A percentile compares a stretch with the other conserved stretches of the same genome.
phyloP scores from a whole-genome alignment of 1,140 invertebrate species.

The Eupristina koningsbergeri region DNA sequence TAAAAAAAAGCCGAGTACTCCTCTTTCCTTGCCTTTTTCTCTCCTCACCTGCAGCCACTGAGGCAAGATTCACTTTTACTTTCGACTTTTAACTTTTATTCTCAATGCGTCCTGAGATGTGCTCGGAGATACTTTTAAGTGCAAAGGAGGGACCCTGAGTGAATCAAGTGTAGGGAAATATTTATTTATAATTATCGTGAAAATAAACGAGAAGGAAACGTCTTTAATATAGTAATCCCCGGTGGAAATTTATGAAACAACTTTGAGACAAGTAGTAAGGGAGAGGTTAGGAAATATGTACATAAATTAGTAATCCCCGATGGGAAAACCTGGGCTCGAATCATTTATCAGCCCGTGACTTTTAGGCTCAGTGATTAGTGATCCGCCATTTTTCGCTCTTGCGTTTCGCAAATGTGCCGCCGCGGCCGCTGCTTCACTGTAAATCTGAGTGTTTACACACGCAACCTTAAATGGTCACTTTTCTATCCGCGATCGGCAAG shows the following conservation, averaged over 20 bases:
- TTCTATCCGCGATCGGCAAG: slow-evolving; percentile 9
- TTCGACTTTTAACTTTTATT: slow-evolving; percentile 24
- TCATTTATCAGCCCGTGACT: background rate
- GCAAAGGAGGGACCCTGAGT: background rate
- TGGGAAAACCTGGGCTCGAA: background rate
- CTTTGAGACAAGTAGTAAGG: background rate
- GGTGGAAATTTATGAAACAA: background rate
- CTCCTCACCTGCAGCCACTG: background rate
- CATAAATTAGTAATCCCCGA: background rate
- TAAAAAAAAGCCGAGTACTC: no score
- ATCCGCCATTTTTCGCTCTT: background rate
- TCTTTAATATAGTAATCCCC: background rate
- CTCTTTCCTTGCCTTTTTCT: background rate
- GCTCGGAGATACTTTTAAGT: background rate
- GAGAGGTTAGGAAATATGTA: no score
- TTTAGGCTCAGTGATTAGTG: background rate
- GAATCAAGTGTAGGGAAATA: background rate
- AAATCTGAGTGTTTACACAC: background rate
- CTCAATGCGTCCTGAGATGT: background rate
- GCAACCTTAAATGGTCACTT: slow-evolving; percentile 17
- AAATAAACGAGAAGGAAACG: background rate
- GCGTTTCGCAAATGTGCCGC: background rate
- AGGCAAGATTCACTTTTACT: slow-evolving; percentile 12
- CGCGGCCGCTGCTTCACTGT: background rate
- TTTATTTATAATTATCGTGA: background rate